Conservation (phyloP, 2,113 vertebrate species). For the Silurus glanis region DNA sequence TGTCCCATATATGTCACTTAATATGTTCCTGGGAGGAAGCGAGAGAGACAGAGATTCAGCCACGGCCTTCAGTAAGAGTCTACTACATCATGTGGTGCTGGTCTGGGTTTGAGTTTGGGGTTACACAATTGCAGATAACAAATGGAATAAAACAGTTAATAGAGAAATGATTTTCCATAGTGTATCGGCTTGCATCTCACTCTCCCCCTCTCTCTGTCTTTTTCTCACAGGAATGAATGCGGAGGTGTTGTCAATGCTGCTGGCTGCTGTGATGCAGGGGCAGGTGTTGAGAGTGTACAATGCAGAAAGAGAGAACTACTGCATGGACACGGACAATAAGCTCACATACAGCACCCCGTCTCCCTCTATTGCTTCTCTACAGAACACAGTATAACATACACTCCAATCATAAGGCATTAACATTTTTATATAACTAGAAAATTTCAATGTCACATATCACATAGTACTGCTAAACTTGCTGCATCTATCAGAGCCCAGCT, state of each 20-base stretch:
- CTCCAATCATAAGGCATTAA: neutral
- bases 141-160: neutral
- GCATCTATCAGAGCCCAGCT: neutral
- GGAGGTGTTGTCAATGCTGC: conserved; percentile 74
- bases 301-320: conserved; percentile 58
- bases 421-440: neutral
- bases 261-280: conserved; percentile 74
- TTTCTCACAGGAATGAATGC: conserved; percentile 71
- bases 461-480: neutral
- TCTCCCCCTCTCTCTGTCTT: neutral
- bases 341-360: conserved; percentile 48
- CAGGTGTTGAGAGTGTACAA: conserved; percentile 73
- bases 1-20: conserved; percentile 75
- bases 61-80: conserved; percentile 76
- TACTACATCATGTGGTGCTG: neutral
- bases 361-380: conserved; percentile 50
- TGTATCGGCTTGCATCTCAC: neutral
- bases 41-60: conserved; percentile 76
- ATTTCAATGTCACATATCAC: neutral
- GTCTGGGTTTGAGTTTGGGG: neutral
- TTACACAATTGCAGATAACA: neutral
- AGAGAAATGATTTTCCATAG: neutral
- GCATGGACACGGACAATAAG: conserved; percentile 50
- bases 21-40: conserved; percentile 78
- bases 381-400: conserved; percentile 60